Evolutionary conservation across 2,888 invertebrate species (phyloP), one percentile per base, ranked within the genome.

Genomic region (Bibio marci): DNA sequence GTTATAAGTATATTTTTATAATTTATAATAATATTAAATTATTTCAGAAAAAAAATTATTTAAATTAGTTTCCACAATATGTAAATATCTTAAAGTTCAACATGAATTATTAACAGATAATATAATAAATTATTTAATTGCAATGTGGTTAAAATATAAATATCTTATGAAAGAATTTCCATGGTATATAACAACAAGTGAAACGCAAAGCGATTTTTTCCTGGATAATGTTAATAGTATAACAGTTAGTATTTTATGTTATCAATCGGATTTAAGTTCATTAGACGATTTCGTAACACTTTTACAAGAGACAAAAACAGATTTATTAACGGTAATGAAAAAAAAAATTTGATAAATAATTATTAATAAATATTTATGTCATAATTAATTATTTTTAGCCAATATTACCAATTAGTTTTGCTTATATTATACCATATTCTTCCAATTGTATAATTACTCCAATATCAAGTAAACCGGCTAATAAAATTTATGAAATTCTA

Each of bases 91-190:
- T 2, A 31, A 41, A 15, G 25, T 32, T 3, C 15, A 34, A n/a
- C 30, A n/a, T 6, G 12, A 18, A 4, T 38, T 30, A 17, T 37
- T 45, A 15, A 33, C 40, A 4, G 22, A 30, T n/a, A 38, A 39
- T n/a, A 26, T 26, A 15, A 14, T 38, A n/a, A 25, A 39, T 22
- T 15, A 36, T 30, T 27, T 44, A 4, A 10, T 44, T 18, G 26
- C 31, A 1, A 19, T 28, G 4, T 44, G 42, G 43, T 10, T 44
- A 2, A 38, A 33, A 2, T n/a, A 37, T 17, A 18, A 30, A 22
- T 31, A 31, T 35, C 32, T 19, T 6, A 27, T 42, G 17, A 22
- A 11, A 11, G 35, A 26, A 18, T 39, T 45, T 22, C 45, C 45
- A 11, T 43, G 40, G 41, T 38, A 40, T 30, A 33, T 45, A 12